These are phyloP conservation scores for Lutraria rhynchaena DNA, from an alignment of 1,140 invertebrate species.

Conservation along the genomic window DNA sequence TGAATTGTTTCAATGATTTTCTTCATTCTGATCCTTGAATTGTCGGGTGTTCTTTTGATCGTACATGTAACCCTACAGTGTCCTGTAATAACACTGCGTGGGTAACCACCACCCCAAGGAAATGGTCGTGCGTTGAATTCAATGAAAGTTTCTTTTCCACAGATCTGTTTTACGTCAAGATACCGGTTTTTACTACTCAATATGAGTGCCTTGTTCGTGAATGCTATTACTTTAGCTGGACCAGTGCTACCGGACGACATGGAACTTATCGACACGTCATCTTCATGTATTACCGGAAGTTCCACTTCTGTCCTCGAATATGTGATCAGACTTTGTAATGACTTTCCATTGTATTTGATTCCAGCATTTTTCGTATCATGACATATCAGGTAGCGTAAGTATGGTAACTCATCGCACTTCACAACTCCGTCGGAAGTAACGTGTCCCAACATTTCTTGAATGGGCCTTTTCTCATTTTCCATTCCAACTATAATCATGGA, in stretches of 20 bases:
- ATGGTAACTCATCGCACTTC: neutral
- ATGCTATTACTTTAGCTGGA: slow-evolving; percentile 10
- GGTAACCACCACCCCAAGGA: slow-evolving; percentile 13
- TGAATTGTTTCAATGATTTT: no score
- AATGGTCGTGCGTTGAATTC: slow-evolving; percentile 5
- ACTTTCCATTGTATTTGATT: neutral
- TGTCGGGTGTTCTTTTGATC: no score
- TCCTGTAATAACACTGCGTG: neutral
- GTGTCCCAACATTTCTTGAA: neutral
- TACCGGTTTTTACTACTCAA: neutral
- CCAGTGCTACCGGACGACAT: slow-evolving; percentile 39
- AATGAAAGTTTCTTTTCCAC: neutral
- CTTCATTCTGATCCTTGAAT: no score
- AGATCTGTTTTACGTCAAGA: neutral
- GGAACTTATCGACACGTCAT: slow-evolving; percentile 11
- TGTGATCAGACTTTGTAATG: neutral
- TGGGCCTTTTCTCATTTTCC: neutral
- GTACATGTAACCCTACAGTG: neutral
- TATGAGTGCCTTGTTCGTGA: neutral
- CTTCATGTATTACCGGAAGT: slow-evolving; percentile 2
- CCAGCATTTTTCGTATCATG: neutral
- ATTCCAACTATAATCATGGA: neutral
- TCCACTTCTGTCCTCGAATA: neutral
- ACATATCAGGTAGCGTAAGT: slow-evolving; percentile 13
- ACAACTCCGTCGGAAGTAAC: neutral